Evolutionary conservation across 2,888 invertebrate species (phyloP), one percentile per base, ranked within the genome.

Genomic region (Acleris literana): DNA sequence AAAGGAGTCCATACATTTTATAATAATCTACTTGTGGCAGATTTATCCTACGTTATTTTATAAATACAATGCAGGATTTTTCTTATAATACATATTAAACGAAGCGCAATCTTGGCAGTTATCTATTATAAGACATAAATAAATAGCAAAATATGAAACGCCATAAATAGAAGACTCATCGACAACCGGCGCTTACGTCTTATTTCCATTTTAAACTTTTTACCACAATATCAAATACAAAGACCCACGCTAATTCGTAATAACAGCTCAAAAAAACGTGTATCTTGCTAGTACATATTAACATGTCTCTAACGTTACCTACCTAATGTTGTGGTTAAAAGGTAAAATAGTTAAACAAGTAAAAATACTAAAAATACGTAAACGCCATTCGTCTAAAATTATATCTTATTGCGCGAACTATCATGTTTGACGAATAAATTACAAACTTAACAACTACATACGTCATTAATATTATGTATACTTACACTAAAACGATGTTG

Each of bases 101-200:
- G 51, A 65, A 65, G 64, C 60, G 55, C 54, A 55, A 56, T 33
- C 51, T 65, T 61, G 65, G 65, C 65, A 65, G 64, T 65, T 60
- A 49, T 43, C 55, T 61, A 61, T 46, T 61, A 33, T 49, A 49
- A 54, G 43, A 57, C 17, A 43, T 43, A 60, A 60, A 60, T 64
- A 64, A 55, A 64, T 54, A 59, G 43, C 22, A 29, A 39, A 58
- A 46, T 53, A 22, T 59, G 17, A 25, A n/a, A 29, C 25, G 33
- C 43, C 2, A 7, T 18, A 17, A 22, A 22, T 22, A 55, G 22
- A 43, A 3, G 16, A 4, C 55, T 20, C 9, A 13, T 46, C 17
- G 17, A 46, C n/a, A 7, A 46, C n/a, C 2, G 46, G 46, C 46
- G 17, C 17, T 46, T 46, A 39, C 39, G 13, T 39, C 39, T 39